Base-by-base conservation (phyloP, 2,888 invertebrate genomes). In the Himalopsyche kuldschensis region DNA sequence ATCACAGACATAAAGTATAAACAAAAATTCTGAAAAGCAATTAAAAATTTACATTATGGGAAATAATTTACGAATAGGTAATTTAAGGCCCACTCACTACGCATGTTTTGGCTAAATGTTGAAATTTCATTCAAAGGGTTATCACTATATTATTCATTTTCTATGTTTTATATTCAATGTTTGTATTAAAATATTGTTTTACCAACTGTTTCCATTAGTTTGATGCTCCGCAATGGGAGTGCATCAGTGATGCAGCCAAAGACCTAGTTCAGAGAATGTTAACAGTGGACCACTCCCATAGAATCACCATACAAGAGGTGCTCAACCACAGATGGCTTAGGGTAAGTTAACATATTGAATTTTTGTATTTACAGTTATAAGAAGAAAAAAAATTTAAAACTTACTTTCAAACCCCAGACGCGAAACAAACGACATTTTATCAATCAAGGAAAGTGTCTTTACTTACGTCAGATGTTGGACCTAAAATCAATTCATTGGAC, bases 281-380 rank as follows among this genome's bases (percentile, higher is more conserved):
- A 87, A 95, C 96, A 27, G 95, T 97, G 76, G 98, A 99, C 91
- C 97, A 97, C 84, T 95, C 96, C 87, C 96, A 97, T 89, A 93
- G 99, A 89, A 96, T 98, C 88, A 97, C 97, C 84, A 97, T 99
- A 88, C 97, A 98, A 89, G 97, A 99, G 90, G 98, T 98, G 84
- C 94, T 99, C 84, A 96, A 96, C 89, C 99, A 99, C 91, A 96
- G 97, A 87, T 99, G 99, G 99, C 95, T 99, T 89, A 94, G 96
- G 93, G 98, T 98, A 92, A 91, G 93, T 90, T 75, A 17, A 55
- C 48, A 15, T 32, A 41, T 0, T 69, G 3, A 31, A 30, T 31
- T 10, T 80, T 55, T 75, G 81, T 47, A 41, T 5, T 15, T 15
- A 15, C 3, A 15, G 15, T 41, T 41, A 3, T 15, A 41, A 41